These are phyloP conservation scores for Rhipidura dahli DNA, from an alignment of 2,113 vertebrate genomes.

Conservation along the genomic window DNA sequence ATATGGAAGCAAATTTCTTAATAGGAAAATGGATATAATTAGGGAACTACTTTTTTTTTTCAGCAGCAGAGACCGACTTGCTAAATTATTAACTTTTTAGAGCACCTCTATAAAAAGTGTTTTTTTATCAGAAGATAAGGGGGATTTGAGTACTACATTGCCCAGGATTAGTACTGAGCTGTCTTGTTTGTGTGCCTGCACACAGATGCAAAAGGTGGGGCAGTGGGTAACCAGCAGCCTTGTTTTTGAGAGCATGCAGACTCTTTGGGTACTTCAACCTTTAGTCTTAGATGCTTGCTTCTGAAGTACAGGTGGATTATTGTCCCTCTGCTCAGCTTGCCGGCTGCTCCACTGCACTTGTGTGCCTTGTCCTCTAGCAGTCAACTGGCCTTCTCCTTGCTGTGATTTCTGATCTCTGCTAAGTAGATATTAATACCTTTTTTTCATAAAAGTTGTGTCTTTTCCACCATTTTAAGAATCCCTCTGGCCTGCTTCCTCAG, in stretches of 20 bases:
- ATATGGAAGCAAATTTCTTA: neutral
- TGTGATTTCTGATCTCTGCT: neutral
- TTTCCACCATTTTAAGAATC: neutral
- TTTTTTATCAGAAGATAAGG: neutral
- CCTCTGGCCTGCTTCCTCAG: neutral
- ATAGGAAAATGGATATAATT: neutral
- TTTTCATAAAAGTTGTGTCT: neutral
- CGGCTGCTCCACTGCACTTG: neutral
- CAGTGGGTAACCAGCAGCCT: neutral
- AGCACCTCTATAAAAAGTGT: neutral
- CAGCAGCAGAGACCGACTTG: neutral
- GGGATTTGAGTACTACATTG: neutral
- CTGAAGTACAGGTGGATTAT: neutral
- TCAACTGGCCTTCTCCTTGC: neutral
- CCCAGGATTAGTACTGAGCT: neutral
- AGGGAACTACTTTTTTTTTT: neutral
- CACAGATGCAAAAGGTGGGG: neutral
- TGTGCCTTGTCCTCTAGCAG: neutral
- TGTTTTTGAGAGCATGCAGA: neutral
- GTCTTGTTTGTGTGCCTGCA: neutral
- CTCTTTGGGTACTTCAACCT: neutral
- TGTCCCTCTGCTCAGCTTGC: neutral
- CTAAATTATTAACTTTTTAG: neutral
- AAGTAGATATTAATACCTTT: neutral
- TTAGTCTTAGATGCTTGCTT: neutral